Percentiles rank a stretch among this genome's conserved stretches.
Conservation (phyloP, 2,113 vertebrate species). For the Tichodroma muraria region DNA sequence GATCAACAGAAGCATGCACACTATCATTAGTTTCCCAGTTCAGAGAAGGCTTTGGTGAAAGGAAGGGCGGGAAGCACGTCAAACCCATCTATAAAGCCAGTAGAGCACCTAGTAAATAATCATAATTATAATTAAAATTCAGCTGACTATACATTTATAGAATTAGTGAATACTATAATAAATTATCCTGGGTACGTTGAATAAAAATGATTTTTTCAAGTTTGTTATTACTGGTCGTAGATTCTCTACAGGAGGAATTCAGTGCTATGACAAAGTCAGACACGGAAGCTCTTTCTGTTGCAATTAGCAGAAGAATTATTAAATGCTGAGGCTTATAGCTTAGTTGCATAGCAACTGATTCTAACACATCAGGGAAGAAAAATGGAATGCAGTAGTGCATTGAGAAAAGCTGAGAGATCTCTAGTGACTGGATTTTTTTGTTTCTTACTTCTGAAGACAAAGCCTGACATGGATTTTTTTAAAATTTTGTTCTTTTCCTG, state of each 20-base stretch:
- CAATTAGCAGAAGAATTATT: conserved; percentile 49
- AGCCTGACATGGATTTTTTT: background rate
- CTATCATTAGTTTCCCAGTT: background rate
- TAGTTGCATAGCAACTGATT: conserved; percentile 66
- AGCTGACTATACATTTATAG: background rate
- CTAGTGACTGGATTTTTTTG: background rate
- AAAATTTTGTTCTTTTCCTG: background rate
- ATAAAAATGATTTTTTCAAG: background rate
- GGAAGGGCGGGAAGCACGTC: background rate
- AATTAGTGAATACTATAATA: background rate
- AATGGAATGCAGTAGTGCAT: background rate
- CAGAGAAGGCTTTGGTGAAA: background rate
- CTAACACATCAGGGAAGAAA: conserved; percentile 54
- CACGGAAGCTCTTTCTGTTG: background rate
- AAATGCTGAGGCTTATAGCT: conserved; percentile 29
- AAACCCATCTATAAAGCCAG: background rate
- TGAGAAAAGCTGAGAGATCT: background rate
- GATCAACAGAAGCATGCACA: background rate
- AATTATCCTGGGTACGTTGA: background rate
- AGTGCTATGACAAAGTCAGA: background rate
- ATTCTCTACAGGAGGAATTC: background rate
- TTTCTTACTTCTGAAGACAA: background rate
- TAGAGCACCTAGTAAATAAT: background rate
- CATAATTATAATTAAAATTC: background rate
- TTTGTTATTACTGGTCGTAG: background rate